These are phyloP conservation scores for Arvicanthis niloticus DNA, from an alignment of 2,113 vertebrate species.

Conservation along the genomic window DNA sequence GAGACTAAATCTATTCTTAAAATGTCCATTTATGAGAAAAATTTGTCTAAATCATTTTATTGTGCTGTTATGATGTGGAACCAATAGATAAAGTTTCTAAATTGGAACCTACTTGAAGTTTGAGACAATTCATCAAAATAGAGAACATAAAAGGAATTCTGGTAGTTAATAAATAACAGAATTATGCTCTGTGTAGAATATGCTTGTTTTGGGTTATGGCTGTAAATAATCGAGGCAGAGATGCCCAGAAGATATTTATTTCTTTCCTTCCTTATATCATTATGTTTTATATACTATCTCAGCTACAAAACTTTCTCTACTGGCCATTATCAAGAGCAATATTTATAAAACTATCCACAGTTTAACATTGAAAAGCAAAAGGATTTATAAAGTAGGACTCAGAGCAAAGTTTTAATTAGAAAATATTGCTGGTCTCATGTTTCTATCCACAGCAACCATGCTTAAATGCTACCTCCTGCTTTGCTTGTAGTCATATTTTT, in stretches of 20 bases:
- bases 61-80: background rate
- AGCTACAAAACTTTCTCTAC: background rate
- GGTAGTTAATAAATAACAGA: background rate
- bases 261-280: background rate
- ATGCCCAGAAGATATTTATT: conserved; percentile 10
- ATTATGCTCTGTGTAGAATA: background rate
- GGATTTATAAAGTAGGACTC: conserved; percentile 27
- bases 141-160: background rate
- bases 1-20: background rate
- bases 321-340: conserved; percentile 17
- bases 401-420: conserved; percentile 60
- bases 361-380: conserved; percentile 47
- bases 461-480: conserved; percentile 41
- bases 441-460: conserved; percentile 22
- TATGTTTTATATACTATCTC: background rate
- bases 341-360: conserved; percentile 52
- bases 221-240: conserved; percentile 9
- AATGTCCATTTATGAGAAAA: conserved; percentile 11
- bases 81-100: conserved; percentile 3
- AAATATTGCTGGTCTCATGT: conserved; percentile 46
- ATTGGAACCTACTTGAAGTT: conserved; percentile 13
- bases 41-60: background rate
- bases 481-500: conserved; percentile 41
- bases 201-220: background rate
- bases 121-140: conserved; percentile 22